Evolutionary conservation across 2,888 invertebrate species (phyloP), one percentile per base, ranked within the genome.

Genomic region (Protophormia terraenovae): DNA sequence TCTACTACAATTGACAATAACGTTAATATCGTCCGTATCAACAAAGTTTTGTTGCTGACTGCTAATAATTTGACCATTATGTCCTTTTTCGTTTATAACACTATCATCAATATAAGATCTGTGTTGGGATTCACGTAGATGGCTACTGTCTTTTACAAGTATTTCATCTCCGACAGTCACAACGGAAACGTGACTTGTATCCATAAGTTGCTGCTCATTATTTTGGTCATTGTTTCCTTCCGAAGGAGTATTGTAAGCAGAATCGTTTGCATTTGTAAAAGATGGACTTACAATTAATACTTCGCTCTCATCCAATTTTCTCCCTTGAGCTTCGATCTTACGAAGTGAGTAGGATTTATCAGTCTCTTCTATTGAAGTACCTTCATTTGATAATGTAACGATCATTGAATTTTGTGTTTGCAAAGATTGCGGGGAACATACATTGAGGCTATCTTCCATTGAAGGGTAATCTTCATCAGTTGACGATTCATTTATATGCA

Each of bases 101-200:
- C 81, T 24, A 62, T 85, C 35, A 6, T 83, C 79, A 64, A 10
- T 27, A 14, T 16, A 38, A 7, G 55, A 19, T 50, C 45, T n/a
- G 41, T 35, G 41, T 86, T 80, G 0, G 87, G 83, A 5, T 73
- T 80, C 75, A 22, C 79, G 86, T 58, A 88, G 88, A 80, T 92
- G 90, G 50, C 94, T 94, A 38, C 96, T 96, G 92, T 96, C 97
- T 88, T 96, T 95, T 6, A 95, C 95, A 90, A 95, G 95, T 32
- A 96, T 96, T 89, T 96, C 96, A 89, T 96, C 96, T 69, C 97
- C 97, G 16, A 98, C 97, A 32, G 97, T 97, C 84, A 98, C 97
- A 81, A 98, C 97, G 0, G 97, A 97, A 77, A 98, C 97, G 93
- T 98, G 97, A 90, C 97, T 97, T 87, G 96, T 97, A 92, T 97